Evolutionary conservation across 2,113 vertebrate species (phyloP), one percentile per base, ranked within the genome.

Genomic region (Rhadina sibilatrix): DNA sequence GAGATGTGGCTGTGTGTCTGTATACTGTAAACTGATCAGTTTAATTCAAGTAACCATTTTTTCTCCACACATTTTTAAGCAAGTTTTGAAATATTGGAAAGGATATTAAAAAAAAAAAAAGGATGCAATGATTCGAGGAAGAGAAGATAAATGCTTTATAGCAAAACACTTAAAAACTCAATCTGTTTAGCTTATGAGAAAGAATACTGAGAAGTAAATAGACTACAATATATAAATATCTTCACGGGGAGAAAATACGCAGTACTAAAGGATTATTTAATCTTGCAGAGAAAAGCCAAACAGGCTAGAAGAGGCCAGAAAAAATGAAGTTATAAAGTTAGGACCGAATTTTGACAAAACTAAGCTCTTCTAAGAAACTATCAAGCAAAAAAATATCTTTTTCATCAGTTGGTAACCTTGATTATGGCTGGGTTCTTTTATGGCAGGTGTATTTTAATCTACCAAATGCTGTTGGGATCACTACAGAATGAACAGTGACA

Each of bases 191-290:
- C 49, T 96, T 77, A 93, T 68, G 64, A 89, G 72, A 74, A 91
- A 88, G 91, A 95, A 80, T 72, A 77, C 53, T 74, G 87, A 94
- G 57, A 74, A 94, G 60, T 77, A 94, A 93, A 89, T 83, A 90
- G 85, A 63, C 47, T 47, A 79, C 47, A 69, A 76, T 74, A 30
- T 63, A 87, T 47, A 93, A 96, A 85, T 91, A 91, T 66, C 68
- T 93, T 92, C 89, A 74, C 0, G 0, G 21, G 37, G 15, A 90
- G 59, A 95, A 94, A 90, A 93, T 75, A 60, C 6, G 42, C 52
- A 66, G 47, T 33, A 93, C 53, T 90, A 94, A 88, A 90, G 75
- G 66, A 76, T 83, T 95, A 80, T 83, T 95, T 94, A 77, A 40
- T 83, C 79, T 83, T 90, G 50, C 56, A 59, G 27, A 86, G 60